Evolutionary conservation across 2,113 vertebrate species (phyloP), one percentile per base, ranked within the genome.

Genomic region (Phainopepla nitens): DNA sequence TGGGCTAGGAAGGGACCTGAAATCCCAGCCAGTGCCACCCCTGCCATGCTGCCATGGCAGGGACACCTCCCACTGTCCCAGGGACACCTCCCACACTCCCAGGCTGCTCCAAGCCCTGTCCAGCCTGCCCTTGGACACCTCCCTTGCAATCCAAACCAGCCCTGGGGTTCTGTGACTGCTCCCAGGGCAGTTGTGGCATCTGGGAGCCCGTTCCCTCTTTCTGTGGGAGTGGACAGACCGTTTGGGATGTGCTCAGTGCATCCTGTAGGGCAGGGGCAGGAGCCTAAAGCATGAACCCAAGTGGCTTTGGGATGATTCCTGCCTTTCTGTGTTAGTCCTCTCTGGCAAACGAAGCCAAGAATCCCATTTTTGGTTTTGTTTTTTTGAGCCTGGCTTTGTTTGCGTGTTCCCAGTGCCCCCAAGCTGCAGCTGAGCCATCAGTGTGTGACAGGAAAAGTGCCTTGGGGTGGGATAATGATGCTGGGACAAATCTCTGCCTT

Each of bases 221-320:
- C 4, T 17, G 20, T 15, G 49, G 44, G 51, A 23, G 25, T 2
- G 27, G 19, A 11, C 45, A 16, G 39, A 4, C 14, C 10, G 14
- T 11, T 42, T 29, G 65, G 64, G 22, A 8, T 22, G 0, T 7
- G 24, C 68, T 24, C 14, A 8, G 3, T 10, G 11, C 25, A 1
- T 20, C 31, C 62, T 15, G 7, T 13, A 4, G 20, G 84, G 49
- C 80, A 64, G 76, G 20, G 84, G 49, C 80, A 64, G 76, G 33
- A 21, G 8, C 45, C 10, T 4, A 7, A 9, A 11, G 28, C 75
- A 13, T 4, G 4, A 72, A 28, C 25, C 39, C 54, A 6, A 4
- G 11, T 7, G 33, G 5, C 14, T 54, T 41, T 54, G n/a, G 61
- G 57, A 13, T 21, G 29, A 25, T 19, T 47, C 42, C 51, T 53